Evolutionary conservation across 2,888 invertebrate species (phyloP).

Genomic region (Melanostoma mellinum): DNA sequence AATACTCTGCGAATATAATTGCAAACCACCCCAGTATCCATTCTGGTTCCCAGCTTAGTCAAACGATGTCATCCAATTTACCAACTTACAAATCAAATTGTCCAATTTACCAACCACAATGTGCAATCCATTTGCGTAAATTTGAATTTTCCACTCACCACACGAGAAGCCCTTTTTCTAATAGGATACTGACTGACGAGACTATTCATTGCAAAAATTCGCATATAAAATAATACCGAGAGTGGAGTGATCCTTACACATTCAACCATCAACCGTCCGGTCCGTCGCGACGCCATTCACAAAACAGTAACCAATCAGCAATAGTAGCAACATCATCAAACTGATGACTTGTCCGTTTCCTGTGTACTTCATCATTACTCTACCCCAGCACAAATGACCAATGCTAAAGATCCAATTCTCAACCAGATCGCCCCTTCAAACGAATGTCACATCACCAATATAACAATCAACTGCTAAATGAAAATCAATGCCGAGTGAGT

Average conservation of each 20-base stretch:
- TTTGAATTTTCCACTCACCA: slow-evolving; percentile 57
- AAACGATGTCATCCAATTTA: slow-evolving; percentile 40
- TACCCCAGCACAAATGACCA: slow-evolving; percentile 60
- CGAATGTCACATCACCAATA: slow-evolving; percentile 69
- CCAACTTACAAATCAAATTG: slow-evolving; percentile 61
- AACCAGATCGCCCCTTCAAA: slow-evolving; percentile 36
- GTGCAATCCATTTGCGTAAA: slow-evolving; percentile 66
- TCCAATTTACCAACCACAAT: slow-evolving; percentile 67
- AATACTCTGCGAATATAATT: too few species aligned
- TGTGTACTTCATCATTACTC: slow-evolving; percentile 72
- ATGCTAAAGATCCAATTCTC: slow-evolving; percentile 15
- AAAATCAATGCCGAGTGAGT: slow-evolving; percentile 31
- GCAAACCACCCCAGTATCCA: neutral
- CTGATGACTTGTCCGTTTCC: slow-evolving; percentile 62
- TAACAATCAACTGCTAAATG: slow-evolving; percentile 57
- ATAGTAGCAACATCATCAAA: slow-evolving; percentile 35
- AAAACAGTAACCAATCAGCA: slow-evolving; percentile 51
- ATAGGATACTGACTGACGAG: slow-evolving; percentile 4
- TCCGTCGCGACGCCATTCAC: slow-evolving; percentile 9
- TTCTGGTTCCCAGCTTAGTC: too few species aligned
- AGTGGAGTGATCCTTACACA: slow-evolving; percentile 23
- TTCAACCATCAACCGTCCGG: neutral
- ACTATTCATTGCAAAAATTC: slow-evolving; percentile 34
- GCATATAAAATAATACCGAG: slow-evolving; percentile 2
- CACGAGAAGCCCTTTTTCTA: neutral